These are phyloP conservation scores for Amphimedon queenslandica DNA, from an alignment of 37 sponge, comb jelly and placozoan genomes.

Conservation along the genomic window DNA sequence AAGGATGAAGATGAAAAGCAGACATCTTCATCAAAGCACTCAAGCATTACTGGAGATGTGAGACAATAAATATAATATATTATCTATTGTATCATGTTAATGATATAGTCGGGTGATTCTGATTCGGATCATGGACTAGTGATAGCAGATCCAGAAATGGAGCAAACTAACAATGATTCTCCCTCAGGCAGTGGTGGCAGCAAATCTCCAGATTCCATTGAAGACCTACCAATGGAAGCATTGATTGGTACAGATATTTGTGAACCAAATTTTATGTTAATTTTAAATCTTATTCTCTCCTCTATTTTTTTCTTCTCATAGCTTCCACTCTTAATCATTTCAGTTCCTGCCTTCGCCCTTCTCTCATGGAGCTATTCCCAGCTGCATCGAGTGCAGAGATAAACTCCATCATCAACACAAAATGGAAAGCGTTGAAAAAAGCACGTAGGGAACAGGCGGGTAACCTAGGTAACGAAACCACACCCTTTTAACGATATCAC, in stretches of 20 bases:
- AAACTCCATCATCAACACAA: slow-evolving; percentile 39
- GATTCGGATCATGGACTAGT: slow-evolving; percentile 2
- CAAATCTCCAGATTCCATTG: slow-evolving; percentile 4
- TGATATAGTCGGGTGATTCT: slow-evolving; percentile 1
- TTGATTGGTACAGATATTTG: neutral
- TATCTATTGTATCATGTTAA: neutral
- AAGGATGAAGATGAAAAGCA: too few relatives aligned
- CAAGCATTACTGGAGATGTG: too few relatives aligned
- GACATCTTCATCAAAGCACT: too few relatives aligned
- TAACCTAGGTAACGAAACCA: neutral
- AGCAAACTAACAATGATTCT: neutral
- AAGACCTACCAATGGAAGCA: slow-evolving; percentile 53
- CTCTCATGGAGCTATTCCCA: slow-evolving; percentile 53
- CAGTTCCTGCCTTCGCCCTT: slow-evolving; percentile 21
- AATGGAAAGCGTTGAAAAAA: slow-evolving; percentile 53
- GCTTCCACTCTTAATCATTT: slow-evolving; percentile 34
- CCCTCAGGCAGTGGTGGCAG: neutral
- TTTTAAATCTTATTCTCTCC: too few relatives aligned
- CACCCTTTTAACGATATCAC: neutral
- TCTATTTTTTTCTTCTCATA: too few relatives aligned
- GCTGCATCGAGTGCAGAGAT: slow-evolving; percentile 58
- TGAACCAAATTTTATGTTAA: too few relatives aligned
- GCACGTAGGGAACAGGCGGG: slow-evolving; percentile 12
- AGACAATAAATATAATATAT: neutral
- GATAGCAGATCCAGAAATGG: neutral